Evolutionary conservation across 2,888 invertebrate genomes (phyloP), one percentile per base, ranked within the genome.

Genomic region (Lypha dubia): DNA sequence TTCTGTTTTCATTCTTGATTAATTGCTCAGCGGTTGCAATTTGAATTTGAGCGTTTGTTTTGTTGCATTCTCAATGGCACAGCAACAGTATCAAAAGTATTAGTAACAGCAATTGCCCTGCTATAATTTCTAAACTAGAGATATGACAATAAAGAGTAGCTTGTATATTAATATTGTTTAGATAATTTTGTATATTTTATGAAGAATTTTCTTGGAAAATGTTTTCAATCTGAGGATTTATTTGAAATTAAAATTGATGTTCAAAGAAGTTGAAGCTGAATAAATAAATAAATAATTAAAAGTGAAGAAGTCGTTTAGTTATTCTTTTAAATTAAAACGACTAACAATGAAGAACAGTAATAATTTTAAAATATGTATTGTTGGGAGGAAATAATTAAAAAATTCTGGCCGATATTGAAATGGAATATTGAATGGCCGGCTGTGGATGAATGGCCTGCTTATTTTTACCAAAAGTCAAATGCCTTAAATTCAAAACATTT

Each of bases 1-100:
- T 60, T 58, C 84, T 74, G 63, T 70, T 84, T 81, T 84, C 46
- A 81, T 81, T 81, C 77, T 79, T 84, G 84, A 84, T 84, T 84
- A 84, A 84, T 84, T 84, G 74, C 77, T 79, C 81, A 75, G 70
- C 74, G 84, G 74, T 70, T 79, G 70, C 74, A 79, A 84, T 81
- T 74, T 84, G 83, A 65, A 79, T 68, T 58, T 20, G 74, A 67
- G 41, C 46, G 51, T 8, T 44, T 75, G 63, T 76, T 28, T 76
- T 70, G 53, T 70, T 76, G 81, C 63, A 75, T 68, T 46, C 62
- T 75, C 75, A 76, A 41, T 63, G 38, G 63, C 63, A 9, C 11
- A 81, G 75, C 56, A 75, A 70, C 38, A 70, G 56, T 56, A 41
- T 7, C 60, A 38, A 51, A 62, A 75, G 44, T 58, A 65, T 56